Base-by-base conservation (phyloP, 2,797 vertebrate genomes). In the Merluccius polli region DNA sequence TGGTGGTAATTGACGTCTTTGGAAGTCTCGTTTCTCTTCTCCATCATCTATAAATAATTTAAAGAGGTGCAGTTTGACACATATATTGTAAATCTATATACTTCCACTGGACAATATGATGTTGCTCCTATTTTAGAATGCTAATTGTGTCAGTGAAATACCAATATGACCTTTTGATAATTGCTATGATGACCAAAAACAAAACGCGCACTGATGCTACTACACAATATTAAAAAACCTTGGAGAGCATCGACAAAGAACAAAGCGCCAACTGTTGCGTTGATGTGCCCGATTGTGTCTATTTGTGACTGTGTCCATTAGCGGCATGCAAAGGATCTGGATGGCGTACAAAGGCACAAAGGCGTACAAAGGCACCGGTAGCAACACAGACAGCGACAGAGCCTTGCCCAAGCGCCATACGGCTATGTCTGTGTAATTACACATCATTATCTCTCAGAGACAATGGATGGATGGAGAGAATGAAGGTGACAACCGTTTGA, bases 361-460 rank as follows among this genome's bases (percentile, higher is more conserved):
- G 77, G 67, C 77, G 59, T 48, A 38, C 75, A 76, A 73, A 85
- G 78, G 80, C 72, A 13, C 72, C 69, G 36, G 73, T 33, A 75
- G 78, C 71, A 1, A 48, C 44, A 52, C 36, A 18, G 70, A n/a
- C 72, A 65, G 75, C 6, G 13, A 68, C 41, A 70, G 36, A 59
- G 71, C 75, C 68, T 77, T 77, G 63, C 41, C 65, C 80, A 80
- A 38, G 79, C 77, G 77, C 78, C 88, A 85, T 87, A 84, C 83
- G 83, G 80, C 79, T 75, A 71, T 52, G 44, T 52, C 70, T 77
- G 69, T 70, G 83, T 88, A 87, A 91, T 91, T 86, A 79, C 78
- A 79, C 79, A 84, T 87, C 79, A 82, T 89, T 89, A 86, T 90
- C 88, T 83, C 81, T n/a, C 76, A 70, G 76, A 82, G 76, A 82